phyloP scores from a whole-genome alignment of 2,888 invertebrate genomes.

The Hirtodrosophila duncani region DNA sequence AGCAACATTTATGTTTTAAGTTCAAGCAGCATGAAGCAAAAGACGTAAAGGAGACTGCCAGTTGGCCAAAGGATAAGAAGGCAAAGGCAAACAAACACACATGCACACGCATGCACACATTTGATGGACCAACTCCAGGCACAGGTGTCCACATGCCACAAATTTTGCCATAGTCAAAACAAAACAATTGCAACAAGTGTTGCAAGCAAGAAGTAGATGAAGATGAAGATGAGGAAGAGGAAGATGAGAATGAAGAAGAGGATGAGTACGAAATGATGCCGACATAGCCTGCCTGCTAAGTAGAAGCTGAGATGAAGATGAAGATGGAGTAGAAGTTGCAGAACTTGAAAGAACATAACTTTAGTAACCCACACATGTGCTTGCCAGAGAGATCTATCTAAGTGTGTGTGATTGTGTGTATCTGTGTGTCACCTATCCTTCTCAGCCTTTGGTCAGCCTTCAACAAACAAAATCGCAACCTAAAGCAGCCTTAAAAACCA shows the following conservation, averaged over 20 bases:
- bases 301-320: too few relatives aligned
- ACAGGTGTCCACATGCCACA: constrained; percentile 43
- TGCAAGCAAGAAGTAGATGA: constrained; percentile 22
- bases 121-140: too few relatives aligned
- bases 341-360: constrained; percentile 16
- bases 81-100: too few relatives aligned
- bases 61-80: background rate
- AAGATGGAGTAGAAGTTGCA: constrained; percentile 26
- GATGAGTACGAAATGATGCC: too few relatives aligned
- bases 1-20: constrained; percentile 56
- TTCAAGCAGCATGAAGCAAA: constrained; percentile 29
- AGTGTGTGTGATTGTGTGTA: too few relatives aligned
- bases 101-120: too few relatives aligned
- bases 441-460: too few relatives aligned
- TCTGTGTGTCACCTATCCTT: too few relatives aligned
- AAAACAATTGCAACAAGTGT: constrained; percentile 40
- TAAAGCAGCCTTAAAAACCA: constrained; percentile 2
- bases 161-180: too few relatives aligned
- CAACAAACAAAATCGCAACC: constrained; percentile 1
- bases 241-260: constrained; percentile 16
- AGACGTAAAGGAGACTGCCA: constrained; percentile 32
- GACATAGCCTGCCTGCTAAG: constrained; percentile 54
- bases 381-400: constrained; percentile 1
- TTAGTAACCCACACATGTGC: constrained; percentile 18
- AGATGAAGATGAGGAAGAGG: too few relatives aligned